Base-by-base conservation (phyloP, 2,888 invertebrate species). In the Crepidodera aurea region DNA sequence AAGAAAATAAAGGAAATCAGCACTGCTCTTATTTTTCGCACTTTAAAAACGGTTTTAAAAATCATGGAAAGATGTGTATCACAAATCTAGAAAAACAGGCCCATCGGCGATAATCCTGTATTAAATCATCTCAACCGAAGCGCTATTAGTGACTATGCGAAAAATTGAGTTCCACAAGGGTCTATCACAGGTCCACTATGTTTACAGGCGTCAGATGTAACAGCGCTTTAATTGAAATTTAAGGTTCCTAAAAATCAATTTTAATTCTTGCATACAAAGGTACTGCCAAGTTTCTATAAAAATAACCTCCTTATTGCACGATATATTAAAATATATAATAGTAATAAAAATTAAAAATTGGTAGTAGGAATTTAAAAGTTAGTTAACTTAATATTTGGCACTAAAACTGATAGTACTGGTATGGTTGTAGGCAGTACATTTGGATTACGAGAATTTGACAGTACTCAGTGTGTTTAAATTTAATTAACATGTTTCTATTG, bases 131-230 rank as follows among this genome's bases (percentile, higher is more conserved):
- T 22, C 18, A 10, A 10, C 44, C 3, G 32, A 59, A 59, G 51
- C 39, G 40, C 18, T 29, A 39, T 42, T 48, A 16, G 55, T 37
- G 51, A 56, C 59, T 29, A 46, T 32, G 44, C 54, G 15, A 50
- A 44, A 54, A 60, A 22, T 57, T 42, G 42, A 54, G 37, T 60
- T 53, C 62, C 64, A 34, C 66, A 66, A 60, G 66, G 65, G 40
- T 69, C 67, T 69, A 66, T 69, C 69, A 67, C 69, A 67, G 69
- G 63, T 59, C 64, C 62, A 62, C 64, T 66, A 65, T 58, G 51
- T 60, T 29, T 50, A 34, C 29, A 40, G 42, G 55, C 22, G 3
- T 34, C 46, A 50, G 32, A 40, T 25, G 12, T 27, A 57, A 61
- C 46, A 44, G n/a, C 32, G n/a, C 29, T 51, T 46, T 22, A 15